Evolutionary conservation across 2,113 vertebrate genomes (phyloP).

Genomic region (Climacteris rufus): DNA sequence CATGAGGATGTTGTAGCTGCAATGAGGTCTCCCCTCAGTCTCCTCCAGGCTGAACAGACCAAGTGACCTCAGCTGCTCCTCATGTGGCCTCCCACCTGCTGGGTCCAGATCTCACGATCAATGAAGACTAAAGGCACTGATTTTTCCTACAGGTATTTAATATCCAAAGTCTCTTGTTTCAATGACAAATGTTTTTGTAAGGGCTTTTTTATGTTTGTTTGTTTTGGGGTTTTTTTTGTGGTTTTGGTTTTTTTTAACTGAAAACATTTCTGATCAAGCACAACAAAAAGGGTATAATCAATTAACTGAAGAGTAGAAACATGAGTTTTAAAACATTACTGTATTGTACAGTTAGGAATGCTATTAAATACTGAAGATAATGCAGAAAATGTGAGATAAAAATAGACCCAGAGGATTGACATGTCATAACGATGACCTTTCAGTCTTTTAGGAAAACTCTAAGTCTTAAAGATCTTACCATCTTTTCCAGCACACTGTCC

Average conservation of each 20-base stretch:
- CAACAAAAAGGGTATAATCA: neutral
- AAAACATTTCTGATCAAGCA: neutral
- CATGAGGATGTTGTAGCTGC: neutral
- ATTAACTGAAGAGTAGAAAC: neutral
- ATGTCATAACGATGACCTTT: neutral
- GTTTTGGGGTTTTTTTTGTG: too few species aligned
- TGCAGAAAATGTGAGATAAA: neutral
- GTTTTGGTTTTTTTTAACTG: neutral
- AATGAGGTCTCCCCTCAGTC: too few species aligned
- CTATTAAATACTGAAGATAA: neutral
- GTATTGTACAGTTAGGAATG: neutral
- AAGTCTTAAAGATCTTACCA: neutral
- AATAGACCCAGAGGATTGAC: neutral
- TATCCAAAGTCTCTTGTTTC: neutral
- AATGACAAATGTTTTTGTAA: neutral
- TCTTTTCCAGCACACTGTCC: neutral
- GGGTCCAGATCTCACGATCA: neutral
- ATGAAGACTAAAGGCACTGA: neutral
- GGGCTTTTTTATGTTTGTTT: neutral
- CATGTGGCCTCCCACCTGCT: neutral
- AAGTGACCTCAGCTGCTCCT: neutral
- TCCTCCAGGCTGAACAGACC: neutral
- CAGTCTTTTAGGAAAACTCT: neutral
- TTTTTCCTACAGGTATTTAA: neutral
- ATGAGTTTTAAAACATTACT: neutral